Percentiles rank a stretch among this genome's conserved stretches.
phyloP scores from a whole-genome alignment of 2,888 invertebrate species.

The Apocheima hispidaria region DNA sequence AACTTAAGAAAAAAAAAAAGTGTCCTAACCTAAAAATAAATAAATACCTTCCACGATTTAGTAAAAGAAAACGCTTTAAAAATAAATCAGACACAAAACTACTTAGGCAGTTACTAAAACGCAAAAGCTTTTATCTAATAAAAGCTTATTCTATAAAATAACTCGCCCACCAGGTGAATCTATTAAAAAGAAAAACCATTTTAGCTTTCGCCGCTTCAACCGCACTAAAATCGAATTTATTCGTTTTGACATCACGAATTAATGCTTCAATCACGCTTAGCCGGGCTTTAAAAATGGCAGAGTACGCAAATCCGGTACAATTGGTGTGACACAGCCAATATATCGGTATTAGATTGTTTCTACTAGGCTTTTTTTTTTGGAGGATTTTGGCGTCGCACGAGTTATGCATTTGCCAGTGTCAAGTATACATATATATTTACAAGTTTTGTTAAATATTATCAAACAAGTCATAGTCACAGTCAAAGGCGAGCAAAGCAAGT shows the following conservation, averaged over 20 bases:
- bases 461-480: no score
- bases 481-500: no score
- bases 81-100: slow-evolving; percentile 11
- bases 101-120: slow-evolving; percentile 12
- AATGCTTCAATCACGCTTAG: slow-evolving; percentile 73
- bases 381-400: no score
- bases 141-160: slow-evolving; percentile 13
- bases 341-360: slow-evolving; percentile 42
- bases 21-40: no score
- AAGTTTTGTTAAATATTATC: no score
- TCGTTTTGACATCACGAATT: slow-evolving; percentile 67
- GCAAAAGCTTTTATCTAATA: slow-evolving; percentile 15
- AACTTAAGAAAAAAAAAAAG: no score
- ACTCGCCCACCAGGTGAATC: slow-evolving; percentile 9
- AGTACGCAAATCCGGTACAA: slow-evolving; percentile 40
- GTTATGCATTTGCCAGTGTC: no score
- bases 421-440: no score
- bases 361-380: no score
- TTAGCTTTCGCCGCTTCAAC: slow-evolving; percentile 20
- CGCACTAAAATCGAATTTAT: slow-evolving; percentile 56
- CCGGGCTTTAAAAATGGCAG: slow-evolving; percentile 51
- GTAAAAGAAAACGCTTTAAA: background rate
- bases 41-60: no score
- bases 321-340: slow-evolving; percentile 32
- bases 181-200: slow-evolving; percentile 22